Base-by-base conservation (phyloP, 1,140 invertebrate species). In the Tetragonula clypearis region DNA sequence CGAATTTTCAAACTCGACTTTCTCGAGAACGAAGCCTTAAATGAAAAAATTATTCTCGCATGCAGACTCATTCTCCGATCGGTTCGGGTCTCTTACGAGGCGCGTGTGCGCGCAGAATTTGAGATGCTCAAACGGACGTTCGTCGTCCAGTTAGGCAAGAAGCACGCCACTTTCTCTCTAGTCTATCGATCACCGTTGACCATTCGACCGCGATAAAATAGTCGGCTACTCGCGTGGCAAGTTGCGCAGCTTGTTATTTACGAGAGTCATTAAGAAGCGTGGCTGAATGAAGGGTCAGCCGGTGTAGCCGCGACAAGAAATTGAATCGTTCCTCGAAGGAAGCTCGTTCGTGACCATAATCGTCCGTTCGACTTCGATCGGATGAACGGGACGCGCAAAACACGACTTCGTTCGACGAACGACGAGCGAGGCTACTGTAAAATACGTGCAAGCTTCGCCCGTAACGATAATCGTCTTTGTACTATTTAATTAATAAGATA, bases 241-340 rank as follows among this genome's bases (percentile, higher is more conserved):
- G 72, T 80, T 56, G 76, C 23, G 15, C 72, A 35, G 23, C 41
- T 65, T 62, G 82, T 89, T 86, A 88, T 86, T 89, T 86, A 84
- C 71, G 60, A 17, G 49, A 66, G 85, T 69, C 72, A 74, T 89
- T 89, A 89, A 86, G 62, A 12, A 66, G 21, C 72, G 68, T 79
- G n/a, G 76, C 23, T n/a, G 53, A 60, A 88, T 86, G n/a, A 86
- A 86, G 69, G 60, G 72, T 85, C 41, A 55, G 30, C 9, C 15
- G 17, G 17, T 12, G 75, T 53, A 68, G n/a, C 62, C 30, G 66
- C 58, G 66, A 60, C 76, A n/a, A 85, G 73, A 41, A 82, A 80
- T 60, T 80, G 80, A 81, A 75, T 86, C 84, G 86, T 82, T 30
- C 56, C 35, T 73, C 65, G 74, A 53, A 68, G 73, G 65, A 68